Conservation (phyloP, 2,888 invertebrate species). For the Phalera bucephala region DNA sequence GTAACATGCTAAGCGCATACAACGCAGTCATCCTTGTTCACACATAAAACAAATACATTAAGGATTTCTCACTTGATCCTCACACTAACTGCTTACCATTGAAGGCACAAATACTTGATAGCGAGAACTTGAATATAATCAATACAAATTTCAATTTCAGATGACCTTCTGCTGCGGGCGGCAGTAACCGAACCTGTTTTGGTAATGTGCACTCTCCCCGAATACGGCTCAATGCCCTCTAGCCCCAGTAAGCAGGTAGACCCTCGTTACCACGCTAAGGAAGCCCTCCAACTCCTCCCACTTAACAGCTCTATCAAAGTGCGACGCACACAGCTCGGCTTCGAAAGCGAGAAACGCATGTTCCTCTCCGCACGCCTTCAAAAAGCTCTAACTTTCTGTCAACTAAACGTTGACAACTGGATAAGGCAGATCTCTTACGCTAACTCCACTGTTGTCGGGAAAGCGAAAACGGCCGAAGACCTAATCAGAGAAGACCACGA, state of each 20-base stretch:
- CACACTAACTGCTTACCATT: too few relatives aligned
- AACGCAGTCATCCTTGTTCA: too few relatives aligned
- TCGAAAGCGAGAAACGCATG: slow-evolving; percentile 84
- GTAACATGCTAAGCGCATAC: too few relatives aligned
- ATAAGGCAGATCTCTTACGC: slow-evolving; percentile 84
- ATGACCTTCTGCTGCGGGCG: slow-evolving; percentile 83
- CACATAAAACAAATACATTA: too few relatives aligned
- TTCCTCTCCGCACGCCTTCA: slow-evolving; percentile 86
- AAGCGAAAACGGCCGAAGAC: slow-evolving; percentile 78
- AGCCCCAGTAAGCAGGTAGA: slow-evolving; percentile 79
- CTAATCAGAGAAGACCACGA: slow-evolving; percentile 80
- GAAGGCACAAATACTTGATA: too few relatives aligned
- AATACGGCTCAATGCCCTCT: slow-evolving; percentile 70
- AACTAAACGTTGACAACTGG: slow-evolving; percentile 85
- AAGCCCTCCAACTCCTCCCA: slow-evolving; percentile 75
- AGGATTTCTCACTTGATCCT: too few relatives aligned
- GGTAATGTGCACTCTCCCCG: slow-evolving; percentile 85
- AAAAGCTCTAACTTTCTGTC: slow-evolving; percentile 85
- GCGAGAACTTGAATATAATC: too few relatives aligned
- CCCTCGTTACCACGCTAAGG: slow-evolving; percentile 80
- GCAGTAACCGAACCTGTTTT: slow-evolving; percentile 85
- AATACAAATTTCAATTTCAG: slow-evolving; percentile 53
- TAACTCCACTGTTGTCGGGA: slow-evolving; percentile 59
- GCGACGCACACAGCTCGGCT: slow-evolving; percentile 83
- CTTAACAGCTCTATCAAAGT: slow-evolving; percentile 65